Conservation (phyloP, 92 coral and sea anemone species). For the Epizoanthus fatuus region DNA sequence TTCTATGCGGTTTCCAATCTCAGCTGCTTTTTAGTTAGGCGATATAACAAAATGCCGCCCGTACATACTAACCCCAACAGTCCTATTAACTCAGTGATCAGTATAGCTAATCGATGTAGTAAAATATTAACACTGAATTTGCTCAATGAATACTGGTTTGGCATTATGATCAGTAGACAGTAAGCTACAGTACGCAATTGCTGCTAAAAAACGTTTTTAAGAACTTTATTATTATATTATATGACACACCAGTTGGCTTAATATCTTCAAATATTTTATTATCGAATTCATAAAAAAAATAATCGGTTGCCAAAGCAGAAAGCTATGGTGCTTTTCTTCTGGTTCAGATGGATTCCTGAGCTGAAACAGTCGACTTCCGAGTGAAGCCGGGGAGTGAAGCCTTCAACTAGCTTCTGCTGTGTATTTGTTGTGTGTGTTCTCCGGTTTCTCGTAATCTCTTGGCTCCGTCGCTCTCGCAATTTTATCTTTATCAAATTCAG, state of each 20-base stretch:
- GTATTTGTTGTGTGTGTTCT: not conserved
- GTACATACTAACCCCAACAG: not conserved
- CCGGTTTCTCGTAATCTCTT: not conserved
- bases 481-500: not conserved
- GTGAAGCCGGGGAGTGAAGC: too few relatives aligned
- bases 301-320: not conserved
- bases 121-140: not conserved
- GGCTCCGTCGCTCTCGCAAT: not conserved
- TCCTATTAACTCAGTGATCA: not conserved
- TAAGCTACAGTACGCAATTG: not conserved
- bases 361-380: not conserved
- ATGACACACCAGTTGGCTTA: not conserved
- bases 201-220: not conserved
- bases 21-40: not conserved
- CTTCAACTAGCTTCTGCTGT: not conserved
- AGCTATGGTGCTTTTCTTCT: not conserved
- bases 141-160: too few relatives aligned
- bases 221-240: too few relatives aligned
- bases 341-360: not conserved
- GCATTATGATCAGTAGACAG: not conserved
- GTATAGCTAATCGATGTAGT: too few relatives aligned
- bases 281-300: not conserved
- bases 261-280: not conserved
- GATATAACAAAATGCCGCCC: not conserved
- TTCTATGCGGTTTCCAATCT: not conserved